phyloP scores from a whole-genome alignment of 2,113 vertebrate species.

The Probosciger aterrimus region DNA sequence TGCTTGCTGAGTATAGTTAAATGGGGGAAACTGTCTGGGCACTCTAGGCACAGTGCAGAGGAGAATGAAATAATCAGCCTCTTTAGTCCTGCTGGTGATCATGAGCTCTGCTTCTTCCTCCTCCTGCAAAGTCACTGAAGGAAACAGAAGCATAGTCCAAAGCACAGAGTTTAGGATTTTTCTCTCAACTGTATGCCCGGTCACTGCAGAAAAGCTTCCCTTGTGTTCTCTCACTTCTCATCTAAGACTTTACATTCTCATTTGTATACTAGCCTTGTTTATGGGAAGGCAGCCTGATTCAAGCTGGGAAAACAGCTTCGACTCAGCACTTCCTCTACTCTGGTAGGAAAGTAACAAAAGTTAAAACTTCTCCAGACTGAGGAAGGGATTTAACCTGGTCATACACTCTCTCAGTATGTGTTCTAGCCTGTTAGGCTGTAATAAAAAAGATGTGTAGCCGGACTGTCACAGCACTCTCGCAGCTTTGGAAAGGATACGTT shows the following conservation, averaged over 20 bases:
- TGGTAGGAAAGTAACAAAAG: neutral
- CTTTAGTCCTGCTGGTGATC: neutral
- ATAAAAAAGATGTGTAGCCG: neutral
- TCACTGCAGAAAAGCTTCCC: neutral
- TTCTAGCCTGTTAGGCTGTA: neutral
- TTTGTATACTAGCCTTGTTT: neutral
- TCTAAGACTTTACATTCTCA: neutral
- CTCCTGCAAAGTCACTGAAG: neutral
- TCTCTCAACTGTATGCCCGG: neutral
- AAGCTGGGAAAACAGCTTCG: neutral
- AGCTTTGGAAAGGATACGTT: neutral
- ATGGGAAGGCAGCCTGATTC: neutral
- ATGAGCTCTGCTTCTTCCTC: neutral
- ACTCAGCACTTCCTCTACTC: neutral
- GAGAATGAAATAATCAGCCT: neutral
- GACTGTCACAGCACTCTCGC: neutral
- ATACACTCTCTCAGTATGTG: neutral
- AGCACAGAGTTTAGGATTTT: neutral
- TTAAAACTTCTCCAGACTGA: neutral
- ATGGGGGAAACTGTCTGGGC: neutral
- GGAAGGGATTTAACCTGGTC: neutral
- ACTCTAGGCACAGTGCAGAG: neutral
- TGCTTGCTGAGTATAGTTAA: neutral
- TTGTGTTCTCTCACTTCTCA: neutral
- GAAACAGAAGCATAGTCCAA: neutral